Evolutionary conservation across 1,140 invertebrate species (phyloP).

Genomic region (Eupeodes corollae): DNA sequence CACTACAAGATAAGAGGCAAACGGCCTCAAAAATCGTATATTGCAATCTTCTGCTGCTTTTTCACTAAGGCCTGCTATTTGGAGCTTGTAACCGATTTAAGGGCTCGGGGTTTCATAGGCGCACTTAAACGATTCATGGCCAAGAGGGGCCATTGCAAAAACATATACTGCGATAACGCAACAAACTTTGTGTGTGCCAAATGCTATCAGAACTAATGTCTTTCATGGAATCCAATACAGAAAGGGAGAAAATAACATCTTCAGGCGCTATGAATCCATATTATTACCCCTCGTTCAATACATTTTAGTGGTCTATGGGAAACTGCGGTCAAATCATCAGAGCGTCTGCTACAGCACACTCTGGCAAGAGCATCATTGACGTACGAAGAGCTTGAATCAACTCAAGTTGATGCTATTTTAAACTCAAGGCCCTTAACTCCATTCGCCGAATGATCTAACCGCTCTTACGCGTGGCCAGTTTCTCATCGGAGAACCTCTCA

Average conservation of each 20-base stretch:
- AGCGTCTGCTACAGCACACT: constrained; percentile 15
- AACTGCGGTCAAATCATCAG: constrained; percentile 17
- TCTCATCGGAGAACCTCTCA: constrained; percentile 21
- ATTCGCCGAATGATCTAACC: constrained; percentile 16
- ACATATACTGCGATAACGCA: constrained; percentile 21
- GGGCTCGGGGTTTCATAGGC: constrained; percentile 6
- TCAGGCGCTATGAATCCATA: too few relatives aligned
- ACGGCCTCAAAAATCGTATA: constrained; percentile 10
- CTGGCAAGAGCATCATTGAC: constrained; percentile 14
- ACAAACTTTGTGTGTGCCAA: constrained; percentile 17
- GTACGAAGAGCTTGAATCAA: constrained; percentile 15
- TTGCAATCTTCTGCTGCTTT: constrained; percentile 10
- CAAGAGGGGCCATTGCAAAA: constrained; percentile 16
- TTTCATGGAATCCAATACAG: background rate
- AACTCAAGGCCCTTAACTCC: constrained; percentile 22
- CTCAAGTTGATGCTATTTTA: constrained; percentile 19
- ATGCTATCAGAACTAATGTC: constrained; percentile 4
- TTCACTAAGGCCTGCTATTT: constrained; percentile 19
- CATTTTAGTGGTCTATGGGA: constrained; percentile 28
- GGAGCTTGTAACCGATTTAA: constrained; percentile 12
- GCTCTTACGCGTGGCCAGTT: constrained; percentile 34
- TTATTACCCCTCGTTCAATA: constrained; percentile 8
- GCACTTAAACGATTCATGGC: constrained; percentile 8
- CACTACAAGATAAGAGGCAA: constrained; percentile 1
- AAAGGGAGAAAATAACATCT: too few relatives aligned